Base-by-base conservation (phyloP, 1,140 invertebrate species). In the Ladona fulva region DNA sequence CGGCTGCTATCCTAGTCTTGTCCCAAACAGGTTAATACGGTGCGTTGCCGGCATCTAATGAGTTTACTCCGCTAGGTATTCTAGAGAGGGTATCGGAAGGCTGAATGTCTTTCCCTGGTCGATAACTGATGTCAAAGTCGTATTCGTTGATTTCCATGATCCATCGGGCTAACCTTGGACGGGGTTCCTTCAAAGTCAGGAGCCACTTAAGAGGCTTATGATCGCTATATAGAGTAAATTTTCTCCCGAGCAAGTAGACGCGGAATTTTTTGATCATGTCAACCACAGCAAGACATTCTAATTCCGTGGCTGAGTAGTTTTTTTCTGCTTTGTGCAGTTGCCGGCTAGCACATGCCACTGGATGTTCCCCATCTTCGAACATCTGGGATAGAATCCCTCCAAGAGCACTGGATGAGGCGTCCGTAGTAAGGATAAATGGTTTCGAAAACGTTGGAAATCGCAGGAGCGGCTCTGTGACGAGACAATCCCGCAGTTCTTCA, bases 281-380 rank as follows among this genome's bases (percentile, higher is more conserved):
- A 0, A 87, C 77, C 0, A 88, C 81, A 1, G 82, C 81, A 10
- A 88, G 77, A 25, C 81, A 82, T 81, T 89, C 86, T 78, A 84
- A 85, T 37, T 89, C 85, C 25, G 86, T 83, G 77, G 85, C 84
- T 6, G 83, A 77, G 76, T 88, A 87, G 77, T 85, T 86, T 78
- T 79, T 78, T 78, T 87, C 85, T 16, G 86, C 80, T 14, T 76
- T 19, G 37, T 77, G 79, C 25, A 87, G 77, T 0, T 81, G 80
- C 52, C 82, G 73, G 14, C 84, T 85, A n/a, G 81, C 82, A 81
- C 77, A 84, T 24, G 80, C 80, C 59, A 87, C 81, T 10, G 82
- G 82, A 22, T 77, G 74, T 75, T 84, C 82, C 3, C 42, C 76
- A 29, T 80, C 81, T 76, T 83, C 80, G 25, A 78, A 78, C 8